phyloP scores from a whole-genome alignment of 2,113 vertebrate species.

The Mesitornis unicolor region DNA sequence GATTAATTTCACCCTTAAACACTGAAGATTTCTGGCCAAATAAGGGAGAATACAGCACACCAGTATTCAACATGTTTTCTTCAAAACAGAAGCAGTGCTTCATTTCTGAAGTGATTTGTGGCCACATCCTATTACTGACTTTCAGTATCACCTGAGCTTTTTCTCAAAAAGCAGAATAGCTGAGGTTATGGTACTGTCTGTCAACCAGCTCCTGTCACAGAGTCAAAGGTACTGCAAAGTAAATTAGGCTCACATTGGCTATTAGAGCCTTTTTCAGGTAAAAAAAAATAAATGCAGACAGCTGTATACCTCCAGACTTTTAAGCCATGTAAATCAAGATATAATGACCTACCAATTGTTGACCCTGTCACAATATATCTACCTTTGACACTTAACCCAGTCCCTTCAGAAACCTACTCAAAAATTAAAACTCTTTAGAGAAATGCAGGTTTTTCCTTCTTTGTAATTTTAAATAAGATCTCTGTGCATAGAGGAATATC shows the following conservation, averaged over 20 bases:
- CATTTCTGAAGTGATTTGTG: not conserved
- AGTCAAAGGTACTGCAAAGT: not conserved
- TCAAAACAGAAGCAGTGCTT: not conserved
- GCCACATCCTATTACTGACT: not conserved
- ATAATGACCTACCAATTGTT: not conserved
- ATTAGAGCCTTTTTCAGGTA: not conserved
- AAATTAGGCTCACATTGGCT: not conserved
- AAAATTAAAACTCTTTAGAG: not conserved
- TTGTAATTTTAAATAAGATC: not conserved
- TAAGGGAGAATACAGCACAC: not conserved
- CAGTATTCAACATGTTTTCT: not conserved
- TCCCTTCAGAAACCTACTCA: not conserved
- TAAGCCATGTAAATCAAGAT: not conserved
- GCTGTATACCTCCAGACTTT: not conserved
- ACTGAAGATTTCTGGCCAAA: not conserved
- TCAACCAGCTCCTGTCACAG: not conserved
- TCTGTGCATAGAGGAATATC: rapidly evolving
- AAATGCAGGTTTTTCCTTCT: not conserved
- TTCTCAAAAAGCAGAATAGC: not conserved
- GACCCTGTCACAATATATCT: not conserved
- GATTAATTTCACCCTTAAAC: conserved; percentile 15
- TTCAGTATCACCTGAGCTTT: not conserved
- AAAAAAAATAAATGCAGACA: not conserved
- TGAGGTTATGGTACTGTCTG: not conserved
- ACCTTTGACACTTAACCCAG: not conserved